Evolutionary conservation across 1,140 invertebrate genomes (phyloP), one percentile per base, ranked within the genome.

Genomic region (Akabosia matsudoensis): DNA sequence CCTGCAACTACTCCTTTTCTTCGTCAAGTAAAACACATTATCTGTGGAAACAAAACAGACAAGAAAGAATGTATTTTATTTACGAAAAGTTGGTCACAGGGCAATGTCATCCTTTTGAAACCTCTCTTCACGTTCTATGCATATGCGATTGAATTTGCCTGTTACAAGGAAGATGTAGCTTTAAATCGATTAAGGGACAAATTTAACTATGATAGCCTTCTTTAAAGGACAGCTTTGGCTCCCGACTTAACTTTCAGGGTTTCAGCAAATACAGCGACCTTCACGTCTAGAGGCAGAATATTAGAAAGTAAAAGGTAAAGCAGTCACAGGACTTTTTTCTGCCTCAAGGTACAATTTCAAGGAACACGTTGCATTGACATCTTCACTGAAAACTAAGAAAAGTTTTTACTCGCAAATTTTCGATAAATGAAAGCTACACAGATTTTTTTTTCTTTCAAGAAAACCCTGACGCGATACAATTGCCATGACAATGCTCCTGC

Each of bases 221-320:
- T 45, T 7, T 45, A 45, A 45, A 45, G 37, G 37, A 10, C 37
- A 45, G 18, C 37, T n/a, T n/a, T 45, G 37, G 37, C 18, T 45
- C 37, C 37, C 37, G 37, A 45, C 37, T 45, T 18, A 10, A 18
- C 7, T 45, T 45, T 45, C 37, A 45, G 37, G 37, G 37, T 45
- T 45, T 45, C n/a, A 45, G 37, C 7, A 45, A 45, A 45, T 45
- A 45, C 37, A 18, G 18, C 18, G 37, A 45, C 37, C 37, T 45
- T 45, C 37, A 45, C 7, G 24, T 16, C 4, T 16, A 61, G n/a
- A 61, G 7, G 24, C 24, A 4, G 14, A 7, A 16, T 7, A 61
- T 61, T 61, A 61, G 54, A 61, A 61, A 61, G 54, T 61, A 61
- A 61, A 61, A 61, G 54, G 54, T 61, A 61, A 61, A 61, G n/a